These are phyloP conservation scores for Mythimna loreyi DNA, from an alignment of 2,888 invertebrate genomes.

Conservation along the genomic window DNA sequence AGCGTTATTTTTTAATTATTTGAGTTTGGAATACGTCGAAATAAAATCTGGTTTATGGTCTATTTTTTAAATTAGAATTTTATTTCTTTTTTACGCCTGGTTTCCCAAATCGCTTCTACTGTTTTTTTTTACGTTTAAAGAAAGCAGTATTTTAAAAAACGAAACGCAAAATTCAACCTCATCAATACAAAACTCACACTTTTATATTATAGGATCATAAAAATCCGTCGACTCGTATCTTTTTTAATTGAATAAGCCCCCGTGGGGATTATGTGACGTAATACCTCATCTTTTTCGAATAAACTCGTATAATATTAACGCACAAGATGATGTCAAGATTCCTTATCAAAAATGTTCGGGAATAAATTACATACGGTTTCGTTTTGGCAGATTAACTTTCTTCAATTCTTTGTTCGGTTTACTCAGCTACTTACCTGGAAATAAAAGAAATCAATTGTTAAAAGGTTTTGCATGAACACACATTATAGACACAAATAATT, in stretches of 20 bases:
- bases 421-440: constrained; percentile 82
- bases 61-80: constrained; percentile 42
- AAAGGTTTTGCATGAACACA: background rate
- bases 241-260: constrained; percentile 60
- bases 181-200: constrained; percentile 52
- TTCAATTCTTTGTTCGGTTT: constrained; percentile 39
- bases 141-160: constrained; percentile 32
- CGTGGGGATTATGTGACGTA: constrained; percentile 41
- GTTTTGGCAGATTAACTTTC: constrained; percentile 52
- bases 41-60: constrained; percentile 40
- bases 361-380: constrained; percentile 66
- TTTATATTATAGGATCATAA: constrained; percentile 46
- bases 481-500: background rate
- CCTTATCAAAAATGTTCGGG: constrained; percentile 55
- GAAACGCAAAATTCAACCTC: constrained; percentile 29
- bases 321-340: constrained; percentile 51
- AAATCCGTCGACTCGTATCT: constrained; percentile 46
- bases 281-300: constrained; percentile 40
- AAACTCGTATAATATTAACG: constrained; percentile 49
- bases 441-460: constrained; percentile 56
- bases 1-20: constrained; percentile 51
- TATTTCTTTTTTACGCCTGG: constrained; percentile 43
- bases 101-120: constrained; percentile 2
- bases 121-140: constrained; percentile 23
- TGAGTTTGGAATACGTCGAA: constrained; percentile 40